Conservation (phyloP, 2,888 invertebrate genomes). For the Phanerotoma sp. region DNA sequence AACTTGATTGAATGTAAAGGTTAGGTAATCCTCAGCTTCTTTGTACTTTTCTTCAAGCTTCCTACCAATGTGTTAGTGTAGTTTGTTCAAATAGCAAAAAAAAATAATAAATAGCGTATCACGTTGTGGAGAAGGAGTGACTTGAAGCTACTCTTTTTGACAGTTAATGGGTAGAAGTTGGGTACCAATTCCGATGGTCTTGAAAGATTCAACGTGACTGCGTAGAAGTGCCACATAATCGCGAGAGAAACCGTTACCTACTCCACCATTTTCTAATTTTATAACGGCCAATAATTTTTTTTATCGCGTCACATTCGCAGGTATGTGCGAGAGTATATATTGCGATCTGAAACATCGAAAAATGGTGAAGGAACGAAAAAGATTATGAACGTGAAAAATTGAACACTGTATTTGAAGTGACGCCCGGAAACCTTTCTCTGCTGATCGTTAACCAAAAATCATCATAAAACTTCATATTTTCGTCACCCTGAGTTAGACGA, state of each 20-base stretch:
- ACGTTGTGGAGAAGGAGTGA: neutral
- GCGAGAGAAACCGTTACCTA: conserved; percentile 5
- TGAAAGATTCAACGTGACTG: conserved; percentile 5
- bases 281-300: neutral
- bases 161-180: neutral
- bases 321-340: neutral
- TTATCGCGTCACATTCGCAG: neutral
- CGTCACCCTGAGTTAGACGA: conserved; percentile 30
- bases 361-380: neutral
- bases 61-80: neutral
- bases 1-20: too few species aligned
- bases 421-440: conserved; percentile 1
- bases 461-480: neutral
- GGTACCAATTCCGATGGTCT: neutral
- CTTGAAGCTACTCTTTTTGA: neutral
- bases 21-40: neutral
- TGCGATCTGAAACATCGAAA: neutral
- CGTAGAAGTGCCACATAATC: neutral
- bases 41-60: neutral
- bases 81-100: neutral
- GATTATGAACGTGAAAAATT: neutral
- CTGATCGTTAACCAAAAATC: neutral
- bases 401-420: neutral
- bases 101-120: conserved; percentile 5
- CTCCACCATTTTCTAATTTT: neutral